Conservation (phyloP, 2,888 invertebrate genomes). For the Morinoia aosen region DNA sequence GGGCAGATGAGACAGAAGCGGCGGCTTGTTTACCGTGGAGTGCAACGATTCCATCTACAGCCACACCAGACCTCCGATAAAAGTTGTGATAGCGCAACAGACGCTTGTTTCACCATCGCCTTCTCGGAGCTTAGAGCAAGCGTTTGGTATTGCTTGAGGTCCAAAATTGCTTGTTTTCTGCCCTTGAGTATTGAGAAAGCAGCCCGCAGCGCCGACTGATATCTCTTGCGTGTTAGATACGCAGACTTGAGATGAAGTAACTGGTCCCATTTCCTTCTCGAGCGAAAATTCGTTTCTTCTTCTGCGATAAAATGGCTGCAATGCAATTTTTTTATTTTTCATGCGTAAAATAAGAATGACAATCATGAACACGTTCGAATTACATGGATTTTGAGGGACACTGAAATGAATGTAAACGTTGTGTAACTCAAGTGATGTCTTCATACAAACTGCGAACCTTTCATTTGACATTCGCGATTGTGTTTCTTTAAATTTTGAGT, state of each 20-base stretch:
- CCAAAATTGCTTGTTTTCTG: not conserved
- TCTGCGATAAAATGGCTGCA: not conserved
- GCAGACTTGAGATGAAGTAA: not conserved
- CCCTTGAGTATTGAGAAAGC: not conserved
- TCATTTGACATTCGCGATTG: not conserved
- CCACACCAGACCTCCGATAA: not conserved
- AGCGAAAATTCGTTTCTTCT: not conserved
- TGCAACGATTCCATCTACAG: slow-evolving; percentile 23
- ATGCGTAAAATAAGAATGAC: not conserved
- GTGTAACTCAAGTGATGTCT: not conserved
- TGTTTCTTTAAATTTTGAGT: not conserved
- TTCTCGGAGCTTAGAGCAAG: not conserved
- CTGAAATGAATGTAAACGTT: not conserved
- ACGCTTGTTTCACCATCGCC: slow-evolving; percentile 12
- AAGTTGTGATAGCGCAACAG: slow-evolving; percentile 30
- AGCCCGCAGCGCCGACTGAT: not conserved
- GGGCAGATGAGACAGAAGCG: slow-evolving; percentile 10
- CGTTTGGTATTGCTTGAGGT: not conserved
- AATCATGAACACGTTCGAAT: not conserved
- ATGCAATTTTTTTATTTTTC: not conserved
- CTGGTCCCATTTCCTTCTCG: not conserved
- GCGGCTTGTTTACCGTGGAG: not conserved
- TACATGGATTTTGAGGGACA: not conserved
- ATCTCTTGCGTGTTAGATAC: not conserved
- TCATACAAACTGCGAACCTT: not conserved